phyloP scores from a whole-genome alignment of 2,113 vertebrate genomes.

The Oriolus oriolus region DNA sequence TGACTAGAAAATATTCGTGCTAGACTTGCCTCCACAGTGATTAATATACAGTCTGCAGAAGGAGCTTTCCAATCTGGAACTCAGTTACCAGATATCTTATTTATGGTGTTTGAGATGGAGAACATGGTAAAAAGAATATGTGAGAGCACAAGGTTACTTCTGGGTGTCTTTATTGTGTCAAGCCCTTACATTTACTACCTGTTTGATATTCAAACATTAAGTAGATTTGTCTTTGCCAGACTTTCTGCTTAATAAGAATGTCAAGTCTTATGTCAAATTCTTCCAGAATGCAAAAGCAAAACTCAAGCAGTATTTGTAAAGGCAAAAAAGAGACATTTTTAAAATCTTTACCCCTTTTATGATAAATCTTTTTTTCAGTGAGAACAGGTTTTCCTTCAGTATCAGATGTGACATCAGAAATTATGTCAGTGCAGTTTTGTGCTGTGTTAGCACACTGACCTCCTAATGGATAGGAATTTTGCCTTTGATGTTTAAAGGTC shows the following conservation, averaged over 20 bases:
- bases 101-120: background rate
- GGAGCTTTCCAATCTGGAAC: background rate
- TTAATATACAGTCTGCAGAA: background rate
- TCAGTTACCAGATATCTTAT: background rate
- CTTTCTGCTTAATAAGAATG: background rate
- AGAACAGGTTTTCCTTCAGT: background rate
- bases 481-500: conserved; percentile 12
- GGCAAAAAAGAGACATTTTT: background rate
- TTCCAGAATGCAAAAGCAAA: background rate
- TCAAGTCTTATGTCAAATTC: background rate
- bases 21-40: background rate
- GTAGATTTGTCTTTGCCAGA: background rate
- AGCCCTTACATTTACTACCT: background rate
- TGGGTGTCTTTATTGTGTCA: background rate
- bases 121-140: background rate
- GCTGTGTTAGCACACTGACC: background rate
- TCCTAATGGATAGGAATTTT: background rate
- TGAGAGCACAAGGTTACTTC: background rate
- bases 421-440: background rate
- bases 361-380: background rate
- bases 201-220: background rate
- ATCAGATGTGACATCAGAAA: background rate
- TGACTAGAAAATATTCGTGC: background rate
- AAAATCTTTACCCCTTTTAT: background rate
- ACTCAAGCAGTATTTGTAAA: background rate